Evolutionary conservation across 2,797 vertebrate genomes (phyloP), one percentile per base, ranked within the genome.

Genomic region (Sciurus carolinensis): DNA sequence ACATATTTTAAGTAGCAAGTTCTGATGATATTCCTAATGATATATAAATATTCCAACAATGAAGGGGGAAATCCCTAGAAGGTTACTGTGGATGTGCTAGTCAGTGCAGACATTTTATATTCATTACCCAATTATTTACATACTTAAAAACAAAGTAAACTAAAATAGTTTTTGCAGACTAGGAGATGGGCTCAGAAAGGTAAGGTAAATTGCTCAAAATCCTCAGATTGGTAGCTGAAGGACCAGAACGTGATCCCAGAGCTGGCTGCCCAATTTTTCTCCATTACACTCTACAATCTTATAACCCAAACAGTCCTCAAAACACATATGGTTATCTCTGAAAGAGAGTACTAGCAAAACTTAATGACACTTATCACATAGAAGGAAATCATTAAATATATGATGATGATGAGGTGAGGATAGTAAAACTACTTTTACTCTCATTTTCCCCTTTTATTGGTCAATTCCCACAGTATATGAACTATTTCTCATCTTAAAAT

Each of bases 1-100:
- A 11, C 7, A 7, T 62, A 75, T 83, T 82, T 42, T 91, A 59
- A 90, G 12, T 10, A 90, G 66, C 26, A 80, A 80, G 30, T 88
- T 94, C 77, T 88, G 28, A 26, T 52, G 50, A 84, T 17, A 47
- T 91, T 87, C 86, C 66, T 59, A 71, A 72, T 80, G 89, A 96
- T 33, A 92, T 33, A 81, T 44, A 93, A 76, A 90, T 50, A 86
- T 67, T 72, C 57, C 50, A 96, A n/a, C 18, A 54, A 69, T 42
- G 73, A 77, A 67, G n/a, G 11, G 52, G 42, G 93, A 87, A 17
- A 39, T 66, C 44, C 77, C 50, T 72, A 59, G 4, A 77, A 83
- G 52, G 36, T 33, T 87, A 90, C 44, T 52, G 4, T n/a, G 47
- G 26, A n/a, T 80, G 24, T 52, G 17, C 30, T 42, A 81, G n/a